Conservation (phyloP, 2,113 vertebrate species). For the Petrocephalus microphthalmus region DNA sequence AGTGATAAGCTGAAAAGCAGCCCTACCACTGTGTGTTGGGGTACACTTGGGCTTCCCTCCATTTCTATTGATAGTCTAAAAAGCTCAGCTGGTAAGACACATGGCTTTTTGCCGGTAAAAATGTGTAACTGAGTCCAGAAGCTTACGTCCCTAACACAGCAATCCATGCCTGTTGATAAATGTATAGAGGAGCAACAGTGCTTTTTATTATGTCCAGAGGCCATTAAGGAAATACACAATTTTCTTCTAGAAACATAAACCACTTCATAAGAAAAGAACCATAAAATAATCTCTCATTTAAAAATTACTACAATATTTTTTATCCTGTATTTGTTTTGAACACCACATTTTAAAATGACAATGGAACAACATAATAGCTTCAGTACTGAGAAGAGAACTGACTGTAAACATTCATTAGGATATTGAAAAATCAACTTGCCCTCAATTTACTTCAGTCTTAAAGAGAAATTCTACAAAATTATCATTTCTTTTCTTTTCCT, state of each 20-base stretch:
- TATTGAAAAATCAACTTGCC: neutral
- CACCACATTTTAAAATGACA: neutral
- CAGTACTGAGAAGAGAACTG: neutral
- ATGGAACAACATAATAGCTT: neutral
- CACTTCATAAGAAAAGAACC: neutral
- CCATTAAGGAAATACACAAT: neutral
- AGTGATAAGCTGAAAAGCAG: neutral
- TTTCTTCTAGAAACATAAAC: neutral
- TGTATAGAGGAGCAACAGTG: neutral
- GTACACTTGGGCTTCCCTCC: neutral
- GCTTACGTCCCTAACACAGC: neutral
- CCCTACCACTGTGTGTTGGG: neutral
- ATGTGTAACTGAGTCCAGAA: neutral
- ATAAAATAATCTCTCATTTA: neutral
- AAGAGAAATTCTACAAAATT: neutral
- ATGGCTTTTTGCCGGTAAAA: neutral
- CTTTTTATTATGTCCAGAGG: neutral
- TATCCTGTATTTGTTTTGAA: neutral
- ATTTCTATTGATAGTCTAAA: neutral
- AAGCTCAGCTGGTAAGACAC: neutral
- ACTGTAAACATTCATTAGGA: neutral
- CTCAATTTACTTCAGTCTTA: neutral
- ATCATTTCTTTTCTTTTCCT: neutral
- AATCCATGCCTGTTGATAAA: neutral
- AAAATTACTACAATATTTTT: neutral